Percentiles rank a stretch among this genome's conserved stretches.
These are phyloP conservation scores for Ctena decussata DNA, from an alignment of 2,888 invertebrate genomes.

Conservation along the genomic window DNA sequence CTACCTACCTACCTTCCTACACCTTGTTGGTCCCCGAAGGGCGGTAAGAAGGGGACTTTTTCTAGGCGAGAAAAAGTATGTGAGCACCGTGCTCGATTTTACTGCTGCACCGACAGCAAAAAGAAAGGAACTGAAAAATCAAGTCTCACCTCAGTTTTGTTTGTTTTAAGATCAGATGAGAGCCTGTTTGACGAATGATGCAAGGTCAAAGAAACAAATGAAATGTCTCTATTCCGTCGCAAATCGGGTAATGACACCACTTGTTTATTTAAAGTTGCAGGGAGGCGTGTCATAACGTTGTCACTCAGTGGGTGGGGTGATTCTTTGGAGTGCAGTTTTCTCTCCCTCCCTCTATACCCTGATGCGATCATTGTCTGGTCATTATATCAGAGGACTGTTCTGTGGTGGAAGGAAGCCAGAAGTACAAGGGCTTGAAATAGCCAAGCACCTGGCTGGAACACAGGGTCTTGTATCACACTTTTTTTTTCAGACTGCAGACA, in stretches of 20 bases:
- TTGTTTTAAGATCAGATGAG: background rate
- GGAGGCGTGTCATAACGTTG: slow-evolving; percentile 36
- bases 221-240: slow-evolving; percentile 61
- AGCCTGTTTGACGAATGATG: background rate
- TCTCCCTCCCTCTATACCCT: too few relatives aligned
- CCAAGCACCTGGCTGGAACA: too few relatives aligned
- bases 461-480: too few relatives aligned
- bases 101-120: background rate
- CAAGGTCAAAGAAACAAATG: background rate
- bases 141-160: background rate
- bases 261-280: background rate
- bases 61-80: background rate
- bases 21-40: too few relatives aligned
- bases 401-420: too few relatives aligned
- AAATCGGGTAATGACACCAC: slow-evolving; percentile 39
- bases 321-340: background rate
- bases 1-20: too few relatives aligned
- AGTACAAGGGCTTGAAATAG: too few relatives aligned
- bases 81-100: background rate
- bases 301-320: background rate
- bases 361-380: too few relatives aligned
- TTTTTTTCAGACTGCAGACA: too few relatives aligned
- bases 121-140: background rate
- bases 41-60: too few relatives aligned
- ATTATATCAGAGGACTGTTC: too few relatives aligned